Evolutionary conservation across 1,140 invertebrate genomes (phyloP).

Genomic region (Eulimnadia texana): DNA sequence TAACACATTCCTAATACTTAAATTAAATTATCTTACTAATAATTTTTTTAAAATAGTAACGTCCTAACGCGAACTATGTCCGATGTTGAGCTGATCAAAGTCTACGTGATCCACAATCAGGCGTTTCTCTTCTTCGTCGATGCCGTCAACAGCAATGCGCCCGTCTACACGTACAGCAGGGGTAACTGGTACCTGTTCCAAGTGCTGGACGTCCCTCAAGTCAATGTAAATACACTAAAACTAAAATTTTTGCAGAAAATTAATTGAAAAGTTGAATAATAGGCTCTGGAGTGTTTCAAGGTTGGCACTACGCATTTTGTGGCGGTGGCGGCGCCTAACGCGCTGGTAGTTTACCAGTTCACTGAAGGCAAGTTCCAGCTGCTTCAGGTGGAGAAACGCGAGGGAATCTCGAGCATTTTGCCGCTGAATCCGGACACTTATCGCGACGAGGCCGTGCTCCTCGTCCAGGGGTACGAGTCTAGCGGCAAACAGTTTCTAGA

Average conservation of each 20-base stretch:
- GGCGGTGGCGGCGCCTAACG: neutral
- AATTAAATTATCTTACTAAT: too few relatives aligned
- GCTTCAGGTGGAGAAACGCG: neutral
- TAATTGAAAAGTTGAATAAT: too few relatives aligned
- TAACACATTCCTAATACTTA: neutral
- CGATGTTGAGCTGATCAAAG: neutral
- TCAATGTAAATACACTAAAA: neutral
- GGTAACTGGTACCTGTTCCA: neutral
- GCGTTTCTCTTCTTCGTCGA: neutral
- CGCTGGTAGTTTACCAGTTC: neutral
- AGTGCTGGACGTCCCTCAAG: neutral
- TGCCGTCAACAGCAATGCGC: neutral
- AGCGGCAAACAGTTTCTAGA: neutral
- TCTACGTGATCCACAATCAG: neutral
- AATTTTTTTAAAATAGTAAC: too few relatives aligned
- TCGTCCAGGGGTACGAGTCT: neutral
- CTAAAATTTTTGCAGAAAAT: too few relatives aligned
- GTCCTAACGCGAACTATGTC: neutral
- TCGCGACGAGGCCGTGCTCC: neutral
- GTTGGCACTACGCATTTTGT: neutral
- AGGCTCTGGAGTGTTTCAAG: neutral
- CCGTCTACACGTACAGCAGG: neutral
- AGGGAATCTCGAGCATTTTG: neutral
- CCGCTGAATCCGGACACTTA: neutral
- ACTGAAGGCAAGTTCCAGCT: neutral